Evolutionary conservation across 2,888 invertebrate genomes (phyloP), one percentile per base, ranked within the genome.

Genomic region (Keiferia lycopersicella): DNA sequence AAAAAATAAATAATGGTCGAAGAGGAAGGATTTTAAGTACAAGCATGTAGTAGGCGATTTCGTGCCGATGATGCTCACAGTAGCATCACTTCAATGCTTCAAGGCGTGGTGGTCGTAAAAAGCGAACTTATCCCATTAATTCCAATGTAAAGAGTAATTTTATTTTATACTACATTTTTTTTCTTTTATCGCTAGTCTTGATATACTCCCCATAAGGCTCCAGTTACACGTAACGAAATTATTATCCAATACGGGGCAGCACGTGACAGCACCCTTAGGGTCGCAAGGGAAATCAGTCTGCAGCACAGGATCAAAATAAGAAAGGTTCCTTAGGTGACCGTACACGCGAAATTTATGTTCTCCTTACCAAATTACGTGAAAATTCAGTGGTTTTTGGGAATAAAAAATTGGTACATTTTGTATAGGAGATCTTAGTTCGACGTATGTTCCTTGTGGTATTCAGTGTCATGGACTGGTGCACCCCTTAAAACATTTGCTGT

Each of bases 201-300:
- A 6, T 39, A 8, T 8, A 38, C n/a, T 1, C n/a, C 18, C 38
- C 38, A 16, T 16, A 58, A 58, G 58, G 38, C 45, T 45, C 6
- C 16, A 16, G n/a, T n/a, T 45, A 45, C 45, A 45, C 45, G 45
- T 16, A 66, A 65, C 66, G 57, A 57, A 68, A 63, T 68, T 65
- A 67, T 68, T 66, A 65, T 58, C 66, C 64, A 67, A 67, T 70
- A 65, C 62, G 65, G 65, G 67, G 45, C 61, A 61, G 65, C 63
- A 64, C 64, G 63, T 65, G 53, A 20, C 58, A 38, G 41, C 64
- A 66, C 65, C 66, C 66, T 56, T 38, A 48, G 4, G 26, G 56
- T 61, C 70, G 57, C 69, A 66, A 45, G 69, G 70, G 70, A 70
- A 70, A 70, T 70, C 68, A 69, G 63, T 63, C 62, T 63, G 41